Conservation (phyloP, 2,797 vertebrate genomes). For the Pachyuromys duprasi region DNA sequence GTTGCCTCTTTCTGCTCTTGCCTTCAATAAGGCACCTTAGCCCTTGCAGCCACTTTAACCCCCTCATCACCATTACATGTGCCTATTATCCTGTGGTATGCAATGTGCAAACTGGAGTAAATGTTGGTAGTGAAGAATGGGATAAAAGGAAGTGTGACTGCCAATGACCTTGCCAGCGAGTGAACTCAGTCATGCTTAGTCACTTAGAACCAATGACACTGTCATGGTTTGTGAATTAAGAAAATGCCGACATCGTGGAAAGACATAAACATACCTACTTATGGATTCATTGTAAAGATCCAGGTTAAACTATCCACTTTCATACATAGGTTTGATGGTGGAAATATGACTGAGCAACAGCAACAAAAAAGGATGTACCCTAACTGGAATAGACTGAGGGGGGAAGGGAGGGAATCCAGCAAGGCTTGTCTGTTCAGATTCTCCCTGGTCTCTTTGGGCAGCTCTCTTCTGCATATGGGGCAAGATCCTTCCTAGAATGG, state of each 20-base stretch:
- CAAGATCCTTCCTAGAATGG: not conserved
- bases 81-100: not conserved
- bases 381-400: not conserved
- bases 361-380: not conserved
- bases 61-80: not conserved
- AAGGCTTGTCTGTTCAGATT: not conserved
- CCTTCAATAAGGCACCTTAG: not conserved
- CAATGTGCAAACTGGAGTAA: not conserved
- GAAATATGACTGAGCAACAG: not conserved
- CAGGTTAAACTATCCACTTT: not conserved
- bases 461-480: not conserved
- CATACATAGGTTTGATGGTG: not conserved
- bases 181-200: not conserved
- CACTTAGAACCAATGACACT: not conserved
- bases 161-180: not conserved
- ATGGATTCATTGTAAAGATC: not conserved
- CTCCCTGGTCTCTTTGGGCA: not conserved
- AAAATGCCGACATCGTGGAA: not conserved
- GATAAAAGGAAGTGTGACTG: not conserved
- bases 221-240: not conserved
- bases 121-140: not conserved
- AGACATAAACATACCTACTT: not conserved
- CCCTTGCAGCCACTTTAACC: not conserved
- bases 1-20: not conserved
- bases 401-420: not conserved